Evolutionary conservation across 1,140 invertebrate species (phyloP).

Genomic region (Telenomus remus): DNA sequence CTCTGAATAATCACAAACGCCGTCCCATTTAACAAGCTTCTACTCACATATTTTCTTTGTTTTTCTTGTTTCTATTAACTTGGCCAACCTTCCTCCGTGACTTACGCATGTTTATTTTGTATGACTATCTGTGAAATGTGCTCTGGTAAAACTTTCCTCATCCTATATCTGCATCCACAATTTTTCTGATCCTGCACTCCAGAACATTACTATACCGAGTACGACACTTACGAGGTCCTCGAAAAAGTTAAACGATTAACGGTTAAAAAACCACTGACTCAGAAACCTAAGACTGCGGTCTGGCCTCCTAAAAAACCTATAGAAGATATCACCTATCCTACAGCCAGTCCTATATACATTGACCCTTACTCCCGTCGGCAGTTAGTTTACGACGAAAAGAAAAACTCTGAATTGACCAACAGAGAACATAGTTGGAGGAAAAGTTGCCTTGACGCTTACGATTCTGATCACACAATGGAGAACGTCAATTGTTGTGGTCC

Average conservation of each 20-base stretch:
- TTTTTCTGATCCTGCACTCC: conserved; percentile 3
- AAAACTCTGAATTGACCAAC: conserved; percentile 57
- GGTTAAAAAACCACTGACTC: conserved; percentile 51
- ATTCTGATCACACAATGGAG: conserved; percentile 62
- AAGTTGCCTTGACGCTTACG: conserved; percentile 47
- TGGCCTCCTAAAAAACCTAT: conserved; percentile 70
- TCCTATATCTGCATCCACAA: conserved; percentile 19
- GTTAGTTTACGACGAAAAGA: conserved; percentile 61
- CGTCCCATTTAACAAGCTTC: conserved; percentile 65
- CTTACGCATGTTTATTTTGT: conserved; percentile 54
- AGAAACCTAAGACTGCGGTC: conserved; percentile 58
- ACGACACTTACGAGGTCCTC: conserved; percentile 54
- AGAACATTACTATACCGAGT: conserved; percentile 46
- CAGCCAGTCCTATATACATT: conserved; percentile 73
- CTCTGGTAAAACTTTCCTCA: conserved; percentile 20
- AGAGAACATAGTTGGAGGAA: conserved; percentile 55
- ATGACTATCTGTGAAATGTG: conserved; percentile 43
- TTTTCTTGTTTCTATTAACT: conserved; percentile 69
- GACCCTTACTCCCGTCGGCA: conserved; percentile 66
- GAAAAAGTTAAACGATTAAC: conserved; percentile 44
- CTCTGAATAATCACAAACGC: conserved; percentile 55
- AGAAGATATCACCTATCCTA: conserved; percentile 72
- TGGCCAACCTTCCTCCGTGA: conserved; percentile 50
- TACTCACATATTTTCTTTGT: conserved; percentile 70
- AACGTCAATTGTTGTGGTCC: conserved; percentile 67